Evolutionary conservation across 2,797 vertebrate species (phyloP), one percentile per base, ranked within the genome.

Genomic region (Euphonia xanthogaster): DNA sequence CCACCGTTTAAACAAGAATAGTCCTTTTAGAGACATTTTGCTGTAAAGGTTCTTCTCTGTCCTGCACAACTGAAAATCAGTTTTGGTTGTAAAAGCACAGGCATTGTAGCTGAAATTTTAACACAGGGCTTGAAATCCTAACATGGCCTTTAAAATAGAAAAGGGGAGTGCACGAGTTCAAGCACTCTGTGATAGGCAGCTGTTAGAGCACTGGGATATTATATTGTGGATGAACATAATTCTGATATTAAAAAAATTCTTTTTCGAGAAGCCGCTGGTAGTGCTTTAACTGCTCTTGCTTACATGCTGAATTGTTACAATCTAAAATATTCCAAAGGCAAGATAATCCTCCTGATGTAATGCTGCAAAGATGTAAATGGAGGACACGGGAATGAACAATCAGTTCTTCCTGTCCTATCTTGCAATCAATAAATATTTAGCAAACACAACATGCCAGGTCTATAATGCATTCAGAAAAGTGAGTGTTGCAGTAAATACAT

Each of bases 381-480:
- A 87, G 61, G 70, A 77, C 68, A 48, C 45, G 42, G 57, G 31
- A 1, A 62, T 77, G 92, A 88, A 93, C 89, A 83, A 40, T 51
- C 40, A 44, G 84, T 93, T 88, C 83, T 94, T 95, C 81, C 70
- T 72, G 58, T 66, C 40, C 62, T 62, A 10, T 90, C 92, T 82
- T 84, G 31, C 62, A 62, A 51, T 92, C 89, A 73, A 86, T 93
- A 91, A 80, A 44, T 87, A 65, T 75, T 95, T 89, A 70, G 58
- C 40, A 66, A 80, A 75, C 71, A 80, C 24, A 48, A 3, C 2
- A 8, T 78, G 62, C 62, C 70, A 61, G 60, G 17, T 88, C 70
- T 86, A 1, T 85, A 78, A 79, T 88, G 84, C 78, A 25, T 85
- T 88, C 86, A 72, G 42, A 84, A 87, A 74, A 92, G 23, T 9